A percentile compares a stretch with the other conserved stretches of the same genome.
Conservation (phyloP, 1,140 invertebrate species). For the Pygmarrhopalites habei region DNA sequence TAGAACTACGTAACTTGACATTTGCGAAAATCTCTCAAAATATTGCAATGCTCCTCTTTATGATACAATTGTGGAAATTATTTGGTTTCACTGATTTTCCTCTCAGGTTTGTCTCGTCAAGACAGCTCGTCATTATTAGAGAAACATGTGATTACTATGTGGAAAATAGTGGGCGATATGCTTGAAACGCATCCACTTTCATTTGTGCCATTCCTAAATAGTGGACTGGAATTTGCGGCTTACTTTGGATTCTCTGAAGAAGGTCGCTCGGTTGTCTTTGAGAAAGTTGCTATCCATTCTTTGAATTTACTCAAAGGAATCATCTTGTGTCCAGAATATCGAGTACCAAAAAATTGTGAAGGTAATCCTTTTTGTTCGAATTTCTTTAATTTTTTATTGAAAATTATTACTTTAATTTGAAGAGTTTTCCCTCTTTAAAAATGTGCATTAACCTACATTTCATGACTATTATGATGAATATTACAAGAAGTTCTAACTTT, state of each 20-base stretch:
- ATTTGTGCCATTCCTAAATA: slow-evolving; percentile 68
- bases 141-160: slow-evolving; percentile 63
- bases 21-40: neutral
- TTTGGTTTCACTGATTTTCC: neutral
- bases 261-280: slow-evolving; percentile 66
- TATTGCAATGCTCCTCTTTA: neutral
- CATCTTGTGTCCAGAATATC: slow-evolving; percentile 66
- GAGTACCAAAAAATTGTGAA: slow-evolving; percentile 54
- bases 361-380: no score
- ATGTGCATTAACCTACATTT: no score
- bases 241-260: slow-evolving; percentile 78
- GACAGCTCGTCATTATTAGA: slow-evolving; percentile 53
- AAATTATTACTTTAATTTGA: no score
- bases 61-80: neutral
- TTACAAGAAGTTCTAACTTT: neutral
- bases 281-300: slow-evolving; percentile 78
- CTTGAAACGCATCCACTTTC: slow-evolving; percentile 68
- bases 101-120: slow-evolving; percentile 25
- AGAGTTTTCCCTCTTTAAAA: no score
- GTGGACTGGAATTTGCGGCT: slow-evolving; percentile 69
- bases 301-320: slow-evolving; percentile 82
- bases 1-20: slow-evolving; percentile 67
- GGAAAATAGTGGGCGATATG: slow-evolving; percentile 66
- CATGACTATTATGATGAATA: neutral
- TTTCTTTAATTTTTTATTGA: no score